Percentiles rank a stretch among this genome's conserved stretches.
Evolutionary conservation across 2,888 invertebrate genomes (phyloP).

Genomic region (Sesia apiformis): DNA sequence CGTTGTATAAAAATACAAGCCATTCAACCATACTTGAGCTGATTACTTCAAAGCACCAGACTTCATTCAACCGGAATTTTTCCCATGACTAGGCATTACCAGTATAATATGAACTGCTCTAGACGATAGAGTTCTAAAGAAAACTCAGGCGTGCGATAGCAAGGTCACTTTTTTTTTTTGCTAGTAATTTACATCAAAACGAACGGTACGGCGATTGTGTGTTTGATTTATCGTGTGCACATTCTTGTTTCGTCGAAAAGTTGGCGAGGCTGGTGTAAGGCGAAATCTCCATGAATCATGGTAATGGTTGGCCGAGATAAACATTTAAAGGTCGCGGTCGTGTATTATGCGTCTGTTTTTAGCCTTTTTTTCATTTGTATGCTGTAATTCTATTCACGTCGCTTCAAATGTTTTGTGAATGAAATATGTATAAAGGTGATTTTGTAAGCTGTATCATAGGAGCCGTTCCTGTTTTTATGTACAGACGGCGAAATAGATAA

Average conservation of each 20-base stretch:
- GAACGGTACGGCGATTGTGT: slow-evolving; percentile 33
- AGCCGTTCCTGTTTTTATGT: no score
- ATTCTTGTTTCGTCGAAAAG: slow-evolving; percentile 36
- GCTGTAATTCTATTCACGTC: no score
- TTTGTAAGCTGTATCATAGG: no score
- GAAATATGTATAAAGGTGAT: no score
- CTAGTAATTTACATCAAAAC: slow-evolving; percentile 30
- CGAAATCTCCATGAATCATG: slow-evolving; percentile 44
- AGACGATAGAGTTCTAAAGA: background rate
- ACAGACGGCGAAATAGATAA: no score
- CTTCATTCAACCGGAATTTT: no score
- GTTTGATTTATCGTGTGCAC: slow-evolving; percentile 54
- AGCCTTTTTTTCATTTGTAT: no score
- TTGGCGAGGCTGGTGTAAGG: slow-evolving; percentile 17
- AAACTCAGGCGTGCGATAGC: slow-evolving; percentile 2
- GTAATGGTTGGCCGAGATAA: slow-evolving; percentile 31
- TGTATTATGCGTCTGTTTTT: slow-evolving; percentile 19
- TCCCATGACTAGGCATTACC: background rate
- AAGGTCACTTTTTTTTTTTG: slow-evolving; percentile 34
- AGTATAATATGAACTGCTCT: background rate
- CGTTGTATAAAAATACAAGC: no score
- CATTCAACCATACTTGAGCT: no score
- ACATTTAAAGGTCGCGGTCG: slow-evolving; percentile 34
- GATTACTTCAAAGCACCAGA: no score
- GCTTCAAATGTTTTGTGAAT: no score